These are phyloP conservation scores for Dicranocentrus wangi DNA, from an alignment of 2,888 invertebrate species.

Conservation along the genomic window DNA sequence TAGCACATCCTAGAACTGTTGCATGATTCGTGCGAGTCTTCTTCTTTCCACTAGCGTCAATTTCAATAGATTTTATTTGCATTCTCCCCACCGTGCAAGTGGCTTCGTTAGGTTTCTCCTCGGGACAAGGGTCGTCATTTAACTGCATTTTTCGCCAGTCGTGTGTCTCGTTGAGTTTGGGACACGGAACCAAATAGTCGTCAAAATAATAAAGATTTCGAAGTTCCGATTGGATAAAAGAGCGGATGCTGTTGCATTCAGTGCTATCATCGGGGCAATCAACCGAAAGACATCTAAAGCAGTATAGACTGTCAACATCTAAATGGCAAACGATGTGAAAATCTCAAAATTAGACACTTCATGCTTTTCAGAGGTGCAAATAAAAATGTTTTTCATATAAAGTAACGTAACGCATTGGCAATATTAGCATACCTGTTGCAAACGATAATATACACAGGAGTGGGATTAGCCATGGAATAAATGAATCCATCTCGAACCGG, in stretches of 20 bases:
- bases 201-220: constrained; percentile 62
- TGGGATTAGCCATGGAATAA: no score
- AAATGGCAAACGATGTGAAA: neutral
- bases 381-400: neutral
- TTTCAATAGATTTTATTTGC: constrained; percentile 53
- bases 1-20: constrained; percentile 70
- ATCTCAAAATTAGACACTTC: no score
- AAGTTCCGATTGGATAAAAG: constrained; percentile 50
- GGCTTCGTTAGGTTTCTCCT: constrained; percentile 37
- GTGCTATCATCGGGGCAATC: constrained; percentile 58
- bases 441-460: no score
- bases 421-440: no score
- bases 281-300: constrained; percentile 67
- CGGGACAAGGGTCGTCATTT: constrained; percentile 39
- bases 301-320: constrained; percentile 57
- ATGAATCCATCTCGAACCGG: no score
- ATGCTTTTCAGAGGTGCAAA: neutral
- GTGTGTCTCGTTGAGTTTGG: constrained; percentile 46
- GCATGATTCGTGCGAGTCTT: constrained; percentile 1
- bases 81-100: constrained; percentile 69
- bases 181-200: constrained; percentile 65
- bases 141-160: constrained; percentile 63
- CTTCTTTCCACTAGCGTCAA: neutral
- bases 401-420: neutral
- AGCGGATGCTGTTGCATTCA: constrained; percentile 51